Percentiles rank a stretch among this genome's conserved stretches.
Evolutionary conservation across 2,797 vertebrate species (phyloP).

Genomic region (Nyctibius grandis): DNA sequence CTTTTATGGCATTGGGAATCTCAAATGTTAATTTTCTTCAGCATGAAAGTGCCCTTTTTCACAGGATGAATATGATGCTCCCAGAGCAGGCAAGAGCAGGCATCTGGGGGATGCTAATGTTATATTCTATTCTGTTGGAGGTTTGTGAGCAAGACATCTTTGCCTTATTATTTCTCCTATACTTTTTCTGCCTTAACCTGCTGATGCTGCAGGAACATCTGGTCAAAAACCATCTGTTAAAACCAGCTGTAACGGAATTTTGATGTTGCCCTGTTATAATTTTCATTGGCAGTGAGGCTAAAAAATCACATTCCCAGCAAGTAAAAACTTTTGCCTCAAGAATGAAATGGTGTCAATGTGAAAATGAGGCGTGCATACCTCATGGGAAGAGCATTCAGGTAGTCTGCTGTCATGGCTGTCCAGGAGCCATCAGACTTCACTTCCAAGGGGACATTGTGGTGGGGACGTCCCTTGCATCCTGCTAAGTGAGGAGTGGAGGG

Average conservation of each 20-base stretch:
- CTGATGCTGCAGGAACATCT: background rate
- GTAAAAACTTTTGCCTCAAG: background rate
- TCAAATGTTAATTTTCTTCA: slow-evolving; percentile 46
- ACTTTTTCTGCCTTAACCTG: background rate
- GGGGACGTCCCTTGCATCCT: background rate
- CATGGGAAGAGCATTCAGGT: background rate
- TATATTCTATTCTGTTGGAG: background rate
- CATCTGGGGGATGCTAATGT: background rate
- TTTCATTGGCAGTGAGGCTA: background rate
- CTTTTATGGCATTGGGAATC: slow-evolving; percentile 28
- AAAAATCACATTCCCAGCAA: background rate
- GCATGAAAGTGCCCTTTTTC: background rate
- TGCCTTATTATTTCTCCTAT: background rate
- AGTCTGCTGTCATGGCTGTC: background rate
- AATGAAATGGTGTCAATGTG: background rate
- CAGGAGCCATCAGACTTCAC: background rate
- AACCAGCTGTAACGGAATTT: background rate
- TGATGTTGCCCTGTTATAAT: background rate
- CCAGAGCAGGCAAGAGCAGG: background rate
- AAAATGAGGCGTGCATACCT: background rate
- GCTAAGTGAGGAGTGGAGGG: too few relatives aligned
- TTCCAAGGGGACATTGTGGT: background rate
- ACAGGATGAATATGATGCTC: background rate
- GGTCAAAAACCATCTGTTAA: background rate
- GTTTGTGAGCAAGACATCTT: background rate